Conservation (phyloP, 2,888 invertebrate species). For the Hirtodrosophila trivittata region DNA sequence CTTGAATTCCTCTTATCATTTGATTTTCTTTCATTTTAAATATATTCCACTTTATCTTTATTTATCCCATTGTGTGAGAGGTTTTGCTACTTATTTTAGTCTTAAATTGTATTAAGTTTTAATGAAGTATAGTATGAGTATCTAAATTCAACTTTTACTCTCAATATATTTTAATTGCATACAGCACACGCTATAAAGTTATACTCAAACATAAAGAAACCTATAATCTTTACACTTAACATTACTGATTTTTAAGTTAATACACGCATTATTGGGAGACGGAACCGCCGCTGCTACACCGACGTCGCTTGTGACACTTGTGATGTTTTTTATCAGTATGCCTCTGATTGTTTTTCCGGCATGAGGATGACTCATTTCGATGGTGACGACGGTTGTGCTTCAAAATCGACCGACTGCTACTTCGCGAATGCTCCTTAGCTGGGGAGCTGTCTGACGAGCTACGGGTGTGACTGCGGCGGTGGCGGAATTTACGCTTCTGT, state of each 20-base stretch:
- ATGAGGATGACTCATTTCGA: conserved; percentile 23
- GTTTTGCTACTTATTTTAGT: too few relatives aligned
- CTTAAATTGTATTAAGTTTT: too few relatives aligned
- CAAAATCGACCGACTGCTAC: conserved; percentile 19
- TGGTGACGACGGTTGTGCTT: conserved; percentile 38
- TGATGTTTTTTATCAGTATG: conserved; percentile 55
- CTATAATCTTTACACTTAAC: neutral
- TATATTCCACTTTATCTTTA: too few relatives aligned
- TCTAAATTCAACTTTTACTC: too few relatives aligned
- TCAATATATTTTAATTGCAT: too few relatives aligned
- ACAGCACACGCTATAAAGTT: too few relatives aligned
- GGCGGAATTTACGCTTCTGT: conserved; percentile 19
- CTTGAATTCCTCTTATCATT: too few relatives aligned
- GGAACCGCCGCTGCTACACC: conserved; percentile 56
- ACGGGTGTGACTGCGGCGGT: conserved; percentile 32
- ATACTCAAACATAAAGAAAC: too few relatives aligned
- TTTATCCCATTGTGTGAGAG: too few relatives aligned
- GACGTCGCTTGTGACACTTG: conserved; percentile 64
- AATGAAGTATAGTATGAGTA: too few relatives aligned
- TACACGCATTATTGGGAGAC: conserved; percentile 35
- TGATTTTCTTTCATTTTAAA: too few relatives aligned
- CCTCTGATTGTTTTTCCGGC: conserved; percentile 23
- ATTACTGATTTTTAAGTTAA: conserved; percentile 7
- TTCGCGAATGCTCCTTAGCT: conserved; percentile 22
- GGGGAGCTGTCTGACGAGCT: conserved; percentile 27